A percentile compares a stretch with the other conserved stretches of the same genome.
phyloP scores from a whole-genome alignment of 2,888 invertebrate species.

The Xiphydria camelus region DNA sequence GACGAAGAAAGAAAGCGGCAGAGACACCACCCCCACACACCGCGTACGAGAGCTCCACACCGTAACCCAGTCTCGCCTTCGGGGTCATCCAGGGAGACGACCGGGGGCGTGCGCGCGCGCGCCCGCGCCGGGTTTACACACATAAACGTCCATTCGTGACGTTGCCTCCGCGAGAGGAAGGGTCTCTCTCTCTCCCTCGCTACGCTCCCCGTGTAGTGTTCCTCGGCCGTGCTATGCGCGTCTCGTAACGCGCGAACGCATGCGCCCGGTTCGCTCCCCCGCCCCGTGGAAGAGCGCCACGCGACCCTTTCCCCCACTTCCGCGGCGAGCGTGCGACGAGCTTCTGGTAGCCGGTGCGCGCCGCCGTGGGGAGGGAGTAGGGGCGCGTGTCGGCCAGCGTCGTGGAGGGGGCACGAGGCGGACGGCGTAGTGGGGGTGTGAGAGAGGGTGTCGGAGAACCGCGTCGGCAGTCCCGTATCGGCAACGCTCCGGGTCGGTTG shows the following conservation, averaged over 20 bases:
- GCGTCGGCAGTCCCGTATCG: constrained; percentile 50
- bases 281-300: constrained; percentile 40
- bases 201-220: too few species aligned
- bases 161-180: too few species aligned
- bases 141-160: too few species aligned
- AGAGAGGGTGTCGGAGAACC: constrained; percentile 29
- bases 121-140: too few species aligned
- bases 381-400: constrained; percentile 47
- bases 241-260: too few species aligned
- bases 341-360: constrained; percentile 50
- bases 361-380: constrained; percentile 42
- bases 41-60: too few species aligned
- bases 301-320: constrained; percentile 51
- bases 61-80: too few species aligned
- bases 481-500: constrained; percentile 46
- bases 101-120: too few species aligned
- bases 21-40: too few species aligned
- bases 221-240: too few species aligned
- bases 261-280: constrained; percentile 5
- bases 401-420: not conserved
- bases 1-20: too few species aligned
- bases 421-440: constrained; percentile 33
- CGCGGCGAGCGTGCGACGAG: constrained; percentile 50
- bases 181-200: not conserved
- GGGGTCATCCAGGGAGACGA: too few species aligned